phyloP scores from a whole-genome alignment of 53 echinoderm and acorn worm genomes.

The Arbacia lixula region DNA sequence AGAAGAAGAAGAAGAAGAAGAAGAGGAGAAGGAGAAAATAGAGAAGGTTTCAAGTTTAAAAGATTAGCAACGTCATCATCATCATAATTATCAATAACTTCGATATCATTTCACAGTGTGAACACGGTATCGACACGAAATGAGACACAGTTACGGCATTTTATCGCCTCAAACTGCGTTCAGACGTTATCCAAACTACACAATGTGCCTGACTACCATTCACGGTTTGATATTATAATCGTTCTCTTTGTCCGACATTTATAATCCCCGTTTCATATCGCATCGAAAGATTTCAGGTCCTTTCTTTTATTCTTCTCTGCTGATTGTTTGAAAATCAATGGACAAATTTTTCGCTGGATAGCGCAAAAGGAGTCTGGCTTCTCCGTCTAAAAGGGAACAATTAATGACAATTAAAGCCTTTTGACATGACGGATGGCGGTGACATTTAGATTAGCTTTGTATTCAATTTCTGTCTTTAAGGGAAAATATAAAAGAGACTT shows the following conservation, averaged over 20 bases:
- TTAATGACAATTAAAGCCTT: constrained; percentile 50
- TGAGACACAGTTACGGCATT: too few species aligned
- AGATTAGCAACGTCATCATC: too few species aligned
- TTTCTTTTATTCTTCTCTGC: constrained; percentile 12
- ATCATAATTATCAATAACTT: too few species aligned
- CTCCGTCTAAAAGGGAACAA: constrained; percentile 30
- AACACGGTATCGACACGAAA: too few species aligned
- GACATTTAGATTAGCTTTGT: constrained; percentile 18
- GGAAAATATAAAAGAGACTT: too few species aligned
- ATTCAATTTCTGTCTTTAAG: constrained; percentile 16
- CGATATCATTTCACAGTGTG: too few species aligned
- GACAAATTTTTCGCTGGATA: constrained; percentile 41
- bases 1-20: too few species aligned
- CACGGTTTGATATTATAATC: constrained; percentile 17
- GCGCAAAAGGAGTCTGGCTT: neutral
- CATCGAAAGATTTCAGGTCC: too few species aligned
- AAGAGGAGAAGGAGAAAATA: too few species aligned
- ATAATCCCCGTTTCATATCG: too few species aligned
- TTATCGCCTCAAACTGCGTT: too few species aligned
- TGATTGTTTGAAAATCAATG: constrained; percentile 29
- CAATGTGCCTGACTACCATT: neutral
- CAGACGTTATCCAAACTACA: constrained; percentile 19
- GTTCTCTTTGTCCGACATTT: neutral
- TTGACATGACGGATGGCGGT: constrained; percentile 28
- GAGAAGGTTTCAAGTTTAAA: too few species aligned